Evolutionary conservation across 2,888 invertebrate genomes (phyloP), one percentile per base, ranked within the genome.

Genomic region (Plutella xylostella): DNA sequence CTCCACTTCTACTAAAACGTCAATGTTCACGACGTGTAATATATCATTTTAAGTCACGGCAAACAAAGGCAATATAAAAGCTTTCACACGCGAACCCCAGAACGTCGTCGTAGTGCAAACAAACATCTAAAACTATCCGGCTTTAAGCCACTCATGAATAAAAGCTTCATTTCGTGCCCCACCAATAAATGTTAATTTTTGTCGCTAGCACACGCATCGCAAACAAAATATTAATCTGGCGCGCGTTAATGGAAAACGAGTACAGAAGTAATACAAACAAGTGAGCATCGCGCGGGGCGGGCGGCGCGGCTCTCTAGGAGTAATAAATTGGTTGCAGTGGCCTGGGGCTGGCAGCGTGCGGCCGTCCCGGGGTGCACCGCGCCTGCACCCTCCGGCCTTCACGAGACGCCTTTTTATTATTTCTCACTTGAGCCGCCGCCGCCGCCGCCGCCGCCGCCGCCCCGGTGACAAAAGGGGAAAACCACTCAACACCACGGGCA

Each of bases 171-270:
- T 72, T 70, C 65, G 68, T 73, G 74, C 79, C 80, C 78, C 70
- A 72, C 68, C 75, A 68, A 80, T 80, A 80, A 82, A 83, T 80
- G 82, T 78, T 79, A 82, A 82, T 80, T 83, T 77, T 77, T 68
- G 74, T 78, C 76, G 74, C 66, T 69, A 73, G 68, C 76, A 64
- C 73, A 75, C 74, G 74, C 76, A 72, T 73, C 65, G 76, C 76
- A 76, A 80, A 78, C 79, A 78, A 72, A 82, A 80, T 80, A 79
- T 80, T 82, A 83, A 80, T 80, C 79, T 76, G 63, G 56, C 62
- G 67, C 63, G 75, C 78, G 79, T 72, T 82, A 82, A 83, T 83
- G 80, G 80, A 76, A 76, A 79, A 72, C 71, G 76, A 75, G 75
- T 75, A 58, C 61, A 72, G 74, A 72, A 70, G 70, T 65, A 71